Percentiles rank a stretch among this genome's conserved stretches.
These are phyloP conservation scores for Asbolus verrucosus DNA, from an alignment of 1,140 invertebrate species.

Conservation along the genomic window DNA sequence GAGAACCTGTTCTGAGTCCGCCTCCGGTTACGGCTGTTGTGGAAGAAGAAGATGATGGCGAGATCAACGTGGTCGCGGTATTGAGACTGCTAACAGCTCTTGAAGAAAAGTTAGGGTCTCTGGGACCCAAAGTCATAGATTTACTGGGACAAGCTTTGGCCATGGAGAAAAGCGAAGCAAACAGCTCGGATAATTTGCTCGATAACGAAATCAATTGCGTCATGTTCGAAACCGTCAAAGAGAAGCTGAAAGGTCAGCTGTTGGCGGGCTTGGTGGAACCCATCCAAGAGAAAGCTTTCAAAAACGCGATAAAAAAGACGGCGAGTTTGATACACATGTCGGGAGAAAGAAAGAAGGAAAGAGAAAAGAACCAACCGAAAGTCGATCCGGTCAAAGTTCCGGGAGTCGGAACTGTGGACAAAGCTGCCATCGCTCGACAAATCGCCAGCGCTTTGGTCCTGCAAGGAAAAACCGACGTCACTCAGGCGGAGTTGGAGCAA, in stretches of 20 bases:
- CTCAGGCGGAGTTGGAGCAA: constrained; percentile 79
- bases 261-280: constrained; percentile 80
- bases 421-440: constrained; percentile 80
- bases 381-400: constrained; percentile 66
- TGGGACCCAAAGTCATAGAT: constrained; percentile 82
- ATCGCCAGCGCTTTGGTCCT: constrained; percentile 80
- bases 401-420: constrained; percentile 76
- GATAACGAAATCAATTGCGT: constrained; percentile 78
- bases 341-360: constrained; percentile 67
- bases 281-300: constrained; percentile 72
- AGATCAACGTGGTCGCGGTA: constrained; percentile 76
- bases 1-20: constrained; percentile 53
- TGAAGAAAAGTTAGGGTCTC: constrained; percentile 82
- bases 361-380: constrained; percentile 60
- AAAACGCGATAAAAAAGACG: constrained; percentile 74
- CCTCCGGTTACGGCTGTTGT: constrained; percentile 52
- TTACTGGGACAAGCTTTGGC: constrained; percentile 79
- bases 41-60: constrained; percentile 62
- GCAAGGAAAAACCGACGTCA: constrained; percentile 83
- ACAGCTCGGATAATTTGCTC: constrained; percentile 80
- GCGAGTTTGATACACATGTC: constrained; percentile 76
- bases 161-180: constrained; percentile 80
- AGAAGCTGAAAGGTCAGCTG: constrained; percentile 85
- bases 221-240: constrained; percentile 84
- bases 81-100: constrained; percentile 81